Base-by-base conservation (phyloP, 2,113 vertebrate genomes). In the Passer montanus region DNA sequence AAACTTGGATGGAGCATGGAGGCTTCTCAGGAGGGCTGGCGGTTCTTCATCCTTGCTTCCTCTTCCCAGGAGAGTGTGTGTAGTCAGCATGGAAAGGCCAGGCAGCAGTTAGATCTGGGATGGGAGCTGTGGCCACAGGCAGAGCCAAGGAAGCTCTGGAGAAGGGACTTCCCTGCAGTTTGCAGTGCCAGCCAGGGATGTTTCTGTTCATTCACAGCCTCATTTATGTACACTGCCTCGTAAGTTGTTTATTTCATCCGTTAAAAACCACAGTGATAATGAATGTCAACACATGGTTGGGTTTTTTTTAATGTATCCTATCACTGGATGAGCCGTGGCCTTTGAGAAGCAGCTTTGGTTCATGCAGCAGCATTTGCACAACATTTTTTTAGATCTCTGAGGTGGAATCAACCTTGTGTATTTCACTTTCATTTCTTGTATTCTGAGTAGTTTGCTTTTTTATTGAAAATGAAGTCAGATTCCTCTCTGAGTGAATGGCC, bases 11-110 rank as follows among this genome's bases (percentile, higher is more conserved):
- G 59, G 74, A 46, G 69, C 52, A 2, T 4, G n/a, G 80, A 75
- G 47, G 9, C 47, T 87, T 55, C 41, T n/a, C 5, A 5, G 41
- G 7, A 31, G 56, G 13, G 20, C 27, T 43, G 49, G 44, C 19
- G 27, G 9, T 9, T 22, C 64, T 44, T 35, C 6, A 4, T 66
- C 31, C 41, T 52, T 31, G 13, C 13, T 84, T 11, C 13, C 15
- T 62, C 26, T 44, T 56, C 22, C 47, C 18, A 21, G 23, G 11
- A 47, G 18, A 2, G 21, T 20, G n/a, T n/a, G 13, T 33, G 13
- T 5, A 12, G 47, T 19, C 37, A 49, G 1, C 1, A 0, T 20
- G 15, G 33, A 7, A 27, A 33, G 75, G 56, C 37, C 35, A 11
- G 31, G 73, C 24, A 35, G 12, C 6, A 10, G 0, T 35, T 80